A percentile compares a stretch with the other conserved stretches of the same genome.
phyloP scores from a whole-genome alignment of 2,888 invertebrate genomes.

The Pardosa pseudoannulata region DNA sequence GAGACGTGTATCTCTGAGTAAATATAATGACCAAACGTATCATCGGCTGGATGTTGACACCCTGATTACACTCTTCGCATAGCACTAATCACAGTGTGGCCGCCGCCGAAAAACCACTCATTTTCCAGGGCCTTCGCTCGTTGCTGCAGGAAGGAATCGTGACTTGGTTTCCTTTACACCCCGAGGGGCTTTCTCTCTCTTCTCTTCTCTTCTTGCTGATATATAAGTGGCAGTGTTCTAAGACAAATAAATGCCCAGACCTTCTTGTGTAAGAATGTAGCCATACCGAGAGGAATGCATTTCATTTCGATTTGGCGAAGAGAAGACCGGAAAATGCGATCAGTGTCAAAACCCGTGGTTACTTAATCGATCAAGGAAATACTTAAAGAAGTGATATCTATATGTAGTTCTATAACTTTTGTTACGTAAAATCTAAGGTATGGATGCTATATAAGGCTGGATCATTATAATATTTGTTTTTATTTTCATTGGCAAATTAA shows the following conservation, averaged over 20 bases:
- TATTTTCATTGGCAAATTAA: too few relatives aligned
- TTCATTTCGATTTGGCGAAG: too few relatives aligned
- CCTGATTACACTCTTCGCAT: conserved; percentile 56
- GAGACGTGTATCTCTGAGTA: conserved; percentile 54
- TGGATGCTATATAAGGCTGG: too few relatives aligned
- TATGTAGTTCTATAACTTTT: too few relatives aligned
- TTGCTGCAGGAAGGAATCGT: neutral
- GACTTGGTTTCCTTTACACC: neutral
- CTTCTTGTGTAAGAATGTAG: too few relatives aligned
- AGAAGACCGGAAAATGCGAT: too few relatives aligned
- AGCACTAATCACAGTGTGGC: conserved; percentile 49
- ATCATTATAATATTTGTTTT: too few relatives aligned
- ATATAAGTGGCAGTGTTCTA: conserved; percentile 39
- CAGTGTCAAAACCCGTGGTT: too few relatives aligned
- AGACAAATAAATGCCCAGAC: conserved; percentile 47
- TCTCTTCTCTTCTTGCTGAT: neutral
- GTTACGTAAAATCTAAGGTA: too few relatives aligned
- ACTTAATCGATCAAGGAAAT: too few relatives aligned
- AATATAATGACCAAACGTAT: conserved; percentile 70
- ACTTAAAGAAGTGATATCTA: too few relatives aligned
- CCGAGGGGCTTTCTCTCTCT: neutral
- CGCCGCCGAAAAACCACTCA: conserved; percentile 25
- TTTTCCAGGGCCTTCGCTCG: neutral
- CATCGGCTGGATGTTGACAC: conserved; percentile 66
- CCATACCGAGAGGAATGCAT: too few relatives aligned